These are phyloP conservation scores for Eulemur coronatus DNA, from an alignment of 2,797 vertebrate species.

Conservation along the genomic window DNA sequence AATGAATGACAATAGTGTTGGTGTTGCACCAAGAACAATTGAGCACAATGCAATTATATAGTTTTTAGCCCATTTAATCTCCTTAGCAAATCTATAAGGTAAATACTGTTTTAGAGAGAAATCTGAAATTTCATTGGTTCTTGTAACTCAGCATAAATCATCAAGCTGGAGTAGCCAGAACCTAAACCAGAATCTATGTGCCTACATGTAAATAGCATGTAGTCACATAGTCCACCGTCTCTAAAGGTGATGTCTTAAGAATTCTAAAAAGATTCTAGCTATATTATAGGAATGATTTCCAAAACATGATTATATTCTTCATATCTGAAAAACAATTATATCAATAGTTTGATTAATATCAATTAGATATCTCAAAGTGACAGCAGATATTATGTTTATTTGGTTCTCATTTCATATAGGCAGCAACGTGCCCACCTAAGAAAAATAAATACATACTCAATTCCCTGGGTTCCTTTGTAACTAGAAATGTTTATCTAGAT, in stretches of 20 bases:
- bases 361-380: background rate
- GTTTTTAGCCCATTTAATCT: background rate
- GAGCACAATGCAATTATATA: background rate
- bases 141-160: background rate
- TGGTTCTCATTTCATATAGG: background rate
- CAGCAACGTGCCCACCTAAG: background rate
- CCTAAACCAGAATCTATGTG: background rate
- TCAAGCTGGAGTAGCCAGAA: background rate
- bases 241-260: background rate
- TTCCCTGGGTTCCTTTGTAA: background rate
- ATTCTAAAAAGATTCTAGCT: background rate
- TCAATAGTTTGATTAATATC: background rate
- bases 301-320: background rate
- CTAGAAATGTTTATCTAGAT: background rate
- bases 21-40: background rate
- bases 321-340: background rate
- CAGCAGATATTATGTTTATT: background rate
- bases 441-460: background rate
- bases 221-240: background rate
- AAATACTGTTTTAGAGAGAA: background rate
- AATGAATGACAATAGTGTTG: background rate
- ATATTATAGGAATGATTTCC: background rate
- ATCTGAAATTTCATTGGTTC: background rate
- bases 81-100: background rate
- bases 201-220: background rate